These are phyloP conservation scores for Sphyrna mokarran DNA, from an alignment of 2,113 vertebrate species.

Conservation along the genomic window DNA sequence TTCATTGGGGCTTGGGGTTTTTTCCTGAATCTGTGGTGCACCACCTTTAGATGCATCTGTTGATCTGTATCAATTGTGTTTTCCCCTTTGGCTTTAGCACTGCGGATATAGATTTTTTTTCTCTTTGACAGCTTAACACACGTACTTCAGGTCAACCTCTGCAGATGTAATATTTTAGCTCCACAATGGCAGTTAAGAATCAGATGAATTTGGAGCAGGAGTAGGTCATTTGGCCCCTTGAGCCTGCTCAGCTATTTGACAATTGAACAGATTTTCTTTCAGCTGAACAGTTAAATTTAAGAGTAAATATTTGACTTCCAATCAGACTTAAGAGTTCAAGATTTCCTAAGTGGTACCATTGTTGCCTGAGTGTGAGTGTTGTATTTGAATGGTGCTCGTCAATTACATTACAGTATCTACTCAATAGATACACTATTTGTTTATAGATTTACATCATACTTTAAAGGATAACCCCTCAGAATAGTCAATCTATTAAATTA, in stretches of 20 bases:
- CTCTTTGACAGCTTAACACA: conserved; percentile 90
- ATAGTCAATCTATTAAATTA: not conserved
- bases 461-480: not conserved
- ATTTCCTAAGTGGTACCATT: not conserved
- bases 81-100: conserved; percentile 89
- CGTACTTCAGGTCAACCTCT: conserved; percentile 88
- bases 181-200: conserved; percentile 91
- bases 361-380: not conserved
- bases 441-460: not conserved
- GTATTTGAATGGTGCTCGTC: not conserved
- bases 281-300: not conserved
- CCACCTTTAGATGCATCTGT: conserved; percentile 90
- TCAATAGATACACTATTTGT: not conserved
- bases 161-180: conserved; percentile 90
- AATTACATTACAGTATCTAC: not conserved
- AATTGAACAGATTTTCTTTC: not conserved
- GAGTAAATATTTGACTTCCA: not conserved
- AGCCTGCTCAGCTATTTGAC: too few relatives aligned
- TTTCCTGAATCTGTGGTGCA: conserved; percentile 94
- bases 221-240: too few relatives aligned
- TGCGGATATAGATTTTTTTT: conserved; percentile 99
- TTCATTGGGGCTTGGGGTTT: conserved; percentile 86
- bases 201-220: too few relatives aligned
- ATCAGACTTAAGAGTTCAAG: not conserved
- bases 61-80: conserved; percentile 94